phyloP scores from a whole-genome alignment of 2,888 invertebrate species.

The Microctonus hyperodae region DNA sequence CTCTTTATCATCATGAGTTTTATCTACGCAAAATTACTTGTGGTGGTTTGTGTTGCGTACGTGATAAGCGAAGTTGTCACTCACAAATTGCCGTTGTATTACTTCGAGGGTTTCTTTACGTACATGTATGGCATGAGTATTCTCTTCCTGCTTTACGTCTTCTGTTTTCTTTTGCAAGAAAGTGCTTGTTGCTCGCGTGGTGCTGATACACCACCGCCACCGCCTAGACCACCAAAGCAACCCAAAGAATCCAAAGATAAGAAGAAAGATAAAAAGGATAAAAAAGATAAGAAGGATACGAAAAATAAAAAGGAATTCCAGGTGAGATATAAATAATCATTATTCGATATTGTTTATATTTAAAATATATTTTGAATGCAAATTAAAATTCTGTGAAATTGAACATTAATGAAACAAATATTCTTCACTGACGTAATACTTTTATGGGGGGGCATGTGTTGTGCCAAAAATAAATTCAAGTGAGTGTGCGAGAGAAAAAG shows the following conservation, averaged over 20 bases:
- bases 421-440: conserved; percentile 41
- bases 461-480: conserved; percentile 23
- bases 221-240: conserved; percentile 69
- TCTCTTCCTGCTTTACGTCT: conserved; percentile 90
- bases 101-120: conserved; percentile 95
- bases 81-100: conserved; percentile 88
- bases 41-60: conserved; percentile 92
- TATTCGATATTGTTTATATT: not conserved
- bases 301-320: conserved; percentile 67
- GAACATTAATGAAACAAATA: not conserved
- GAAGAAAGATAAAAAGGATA: conserved; percentile 68
- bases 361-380: conserved; percentile 1
- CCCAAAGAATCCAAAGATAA: conserved; percentile 76
- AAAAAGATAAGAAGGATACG: conserved; percentile 66
- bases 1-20: conserved; percentile 95
- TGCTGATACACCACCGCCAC: conserved; percentile 69
- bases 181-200: conserved; percentile 82
- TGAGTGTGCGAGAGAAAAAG: not conserved
- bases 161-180: conserved; percentile 93
- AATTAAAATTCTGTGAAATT: conserved; percentile 10
- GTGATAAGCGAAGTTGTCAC: conserved; percentile 95
- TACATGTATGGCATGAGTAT: conserved; percentile 94
- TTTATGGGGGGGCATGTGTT: conserved; percentile 41
- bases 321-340: conserved; percentile 53
- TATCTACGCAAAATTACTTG: conserved; percentile 93